Base-by-base conservation (phyloP, 1,140 invertebrate genomes). In the Calliopsis andreniformis region DNA sequence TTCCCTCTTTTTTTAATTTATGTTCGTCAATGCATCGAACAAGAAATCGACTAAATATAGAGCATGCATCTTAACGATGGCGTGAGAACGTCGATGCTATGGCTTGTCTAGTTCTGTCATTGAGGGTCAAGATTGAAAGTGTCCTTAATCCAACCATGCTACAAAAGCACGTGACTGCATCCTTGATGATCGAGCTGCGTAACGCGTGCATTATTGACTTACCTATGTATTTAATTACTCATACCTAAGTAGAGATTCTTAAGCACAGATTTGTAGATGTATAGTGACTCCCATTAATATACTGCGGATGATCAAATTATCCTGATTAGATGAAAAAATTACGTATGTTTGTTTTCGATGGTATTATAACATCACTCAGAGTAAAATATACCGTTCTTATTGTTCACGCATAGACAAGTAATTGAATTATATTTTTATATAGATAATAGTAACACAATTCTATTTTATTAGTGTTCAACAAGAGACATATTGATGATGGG, bases 181-280 rank as follows among this genome's bases (percentile, higher is more conserved):
- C 80, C 80, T 86, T 80, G 66, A 39, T 66, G 51, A 79, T 82
- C 72, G 58, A 53, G 68, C 55, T 79, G 80, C 80, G 79, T 86
- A 84, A 80, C 32, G 16, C 35, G 43, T 75, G 28, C 58, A 32
- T 64, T 51, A 71, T 42, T 64, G 77, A 78, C 59, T 82, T 80
- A n/a, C n/a, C n/a, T n/a, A n/a, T n/a, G n/a, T n/a, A 72, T 76
- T 79, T 82, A 81, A 87, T 90, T 88, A 90, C 42, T 89, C 89
- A 89, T 76, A 81, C 80, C 62, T 47, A 73, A 70, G 30, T 20
- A 28, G 47, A 32, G 14, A 49, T 51, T 59, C 20, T 14, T 39
- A 8, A 16, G 56, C 25, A 23, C 49, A 8, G 8, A 55, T 56
- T 23, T 32, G 43, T 18, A n/a, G n/a, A n/a, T n/a, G n/a, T n/a